These are phyloP conservation scores for Valencia hispanica DNA, from an alignment of 2,797 vertebrate genomes.

Conservation along the genomic window DNA sequence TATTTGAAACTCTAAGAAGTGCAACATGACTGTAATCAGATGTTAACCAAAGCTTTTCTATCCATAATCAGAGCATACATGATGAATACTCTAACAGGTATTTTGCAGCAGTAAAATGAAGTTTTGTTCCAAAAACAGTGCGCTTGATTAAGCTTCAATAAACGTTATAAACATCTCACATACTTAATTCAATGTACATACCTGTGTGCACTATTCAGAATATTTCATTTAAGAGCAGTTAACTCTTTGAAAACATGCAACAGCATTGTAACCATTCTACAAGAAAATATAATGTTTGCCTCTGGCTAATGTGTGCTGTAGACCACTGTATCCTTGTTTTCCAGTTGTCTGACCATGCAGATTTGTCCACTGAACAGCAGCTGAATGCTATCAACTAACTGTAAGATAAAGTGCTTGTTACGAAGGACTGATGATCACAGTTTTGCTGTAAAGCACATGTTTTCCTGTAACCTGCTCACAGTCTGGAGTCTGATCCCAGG, in stretches of 20 bases:
- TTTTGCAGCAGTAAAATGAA: background rate
- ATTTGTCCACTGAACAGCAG: constrained; percentile 30
- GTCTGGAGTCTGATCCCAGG: constrained; percentile 34
- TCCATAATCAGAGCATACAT: background rate
- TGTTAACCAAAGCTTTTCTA: background rate
- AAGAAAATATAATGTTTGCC: constrained; percentile 2
- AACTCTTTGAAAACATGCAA: constrained; percentile 17
- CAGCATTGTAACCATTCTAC: constrained; percentile 28
- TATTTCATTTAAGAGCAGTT: constrained; percentile 13
- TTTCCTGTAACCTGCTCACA: constrained; percentile 24
- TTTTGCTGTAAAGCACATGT: constrained; percentile 33
- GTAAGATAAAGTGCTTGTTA: background rate
- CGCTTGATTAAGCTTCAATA: background rate
- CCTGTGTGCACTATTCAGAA: constrained; percentile 13
- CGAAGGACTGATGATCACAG: constrained; percentile 14
- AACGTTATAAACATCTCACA: constrained; percentile 5
- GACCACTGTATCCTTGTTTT: constrained; percentile 3
- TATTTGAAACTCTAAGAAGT: background rate
- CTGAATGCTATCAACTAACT: constrained; percentile 25
- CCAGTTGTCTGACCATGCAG: constrained; percentile 9
- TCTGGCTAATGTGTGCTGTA: background rate
- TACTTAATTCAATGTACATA: background rate
- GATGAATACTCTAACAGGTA: background rate
- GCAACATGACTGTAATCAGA: background rate
- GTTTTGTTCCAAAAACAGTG: constrained; percentile 11